Evolutionary conservation across 1,140 invertebrate genomes (phyloP), one percentile per base, ranked within the genome.

Genomic region (Batillaria attramentaria): DNA sequence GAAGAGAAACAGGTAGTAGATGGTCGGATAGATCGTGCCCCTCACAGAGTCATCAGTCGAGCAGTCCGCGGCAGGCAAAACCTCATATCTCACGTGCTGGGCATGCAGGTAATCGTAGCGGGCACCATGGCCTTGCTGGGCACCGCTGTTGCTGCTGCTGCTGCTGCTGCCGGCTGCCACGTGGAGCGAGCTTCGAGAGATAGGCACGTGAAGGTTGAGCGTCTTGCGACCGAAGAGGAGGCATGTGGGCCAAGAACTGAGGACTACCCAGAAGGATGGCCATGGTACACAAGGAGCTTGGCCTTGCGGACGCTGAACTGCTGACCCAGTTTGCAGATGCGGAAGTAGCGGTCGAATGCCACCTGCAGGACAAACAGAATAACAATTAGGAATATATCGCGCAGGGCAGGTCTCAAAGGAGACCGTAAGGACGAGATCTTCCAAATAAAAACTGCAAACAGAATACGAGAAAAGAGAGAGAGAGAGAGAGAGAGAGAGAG

Each of bases 1-100:
- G 75, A 87, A 86, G 10, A 89, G 82, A 54, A 88, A 86, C 2
- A 85, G 86, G 80, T 88, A 89, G 78, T 88, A 89, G 37, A 87
- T 66, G 24, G 83, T 86, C 8, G 88, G 86, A 66, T 84, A 89
- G 43, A 86, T 80, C 20, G 87, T 87, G 10, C 81, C 77, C 42
- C 83, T 65, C 68, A 88, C 83, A 4, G 84, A 87, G 75, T 89
- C 87, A 31, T 85, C 85, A 1, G 88, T 89, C 13, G 88, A 87
- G 72, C 88, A 89, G 80, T 89, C 88, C 0, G 84, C 84, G 0
- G 85, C 88, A 13, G 75, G 65, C 6, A 89, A 50, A 16, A 78
- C 41, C 33, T 62, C 57, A 31, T 62, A 24, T 6, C 57, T 24
- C 10, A 62, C 10, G 4, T 31, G 46, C 28, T 46, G 31, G 8